A percentile compares a stretch with the other conserved stretches of the same genome.
phyloP scores from a whole-genome alignment of 2,797 vertebrate genomes.

The Rhabdophis nuchalis region DNA sequence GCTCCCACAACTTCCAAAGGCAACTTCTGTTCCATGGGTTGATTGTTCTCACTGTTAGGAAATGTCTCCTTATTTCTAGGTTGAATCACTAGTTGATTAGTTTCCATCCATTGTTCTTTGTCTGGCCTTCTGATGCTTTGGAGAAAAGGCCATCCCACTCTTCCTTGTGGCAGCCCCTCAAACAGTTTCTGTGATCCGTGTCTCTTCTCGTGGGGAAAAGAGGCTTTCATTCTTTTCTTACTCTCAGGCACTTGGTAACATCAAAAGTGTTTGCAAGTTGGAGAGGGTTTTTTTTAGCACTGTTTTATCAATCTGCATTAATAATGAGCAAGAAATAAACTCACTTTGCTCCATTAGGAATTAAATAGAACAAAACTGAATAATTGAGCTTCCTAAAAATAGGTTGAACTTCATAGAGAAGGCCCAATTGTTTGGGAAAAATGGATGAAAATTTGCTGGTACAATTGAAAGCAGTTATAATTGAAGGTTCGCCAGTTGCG shows the following conservation, averaged over 20 bases:
- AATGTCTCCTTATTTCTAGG: too few species aligned
- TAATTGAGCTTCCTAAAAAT: not conserved
- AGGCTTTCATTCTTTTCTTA: not conserved
- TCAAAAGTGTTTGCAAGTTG: not conserved
- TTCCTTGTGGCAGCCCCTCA: too few species aligned
- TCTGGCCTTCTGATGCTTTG: too few species aligned
- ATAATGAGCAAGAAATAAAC: not conserved
- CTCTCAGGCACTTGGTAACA: not conserved
- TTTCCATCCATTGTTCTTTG: too few species aligned
- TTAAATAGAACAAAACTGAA: not conserved
- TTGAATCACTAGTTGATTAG: too few species aligned
- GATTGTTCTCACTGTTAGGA: too few species aligned
- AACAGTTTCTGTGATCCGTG: not conserved
- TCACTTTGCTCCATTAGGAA: not conserved
- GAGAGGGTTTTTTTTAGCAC: not conserved
- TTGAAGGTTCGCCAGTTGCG: too few species aligned
- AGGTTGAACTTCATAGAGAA: too few species aligned
- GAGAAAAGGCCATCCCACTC: accelerated
- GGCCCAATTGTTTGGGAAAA: not conserved
- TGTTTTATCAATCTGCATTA: not conserved
- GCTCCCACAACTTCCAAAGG: too few species aligned
- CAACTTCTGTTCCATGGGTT: too few species aligned
- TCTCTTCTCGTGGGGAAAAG: not conserved
- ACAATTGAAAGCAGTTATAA: not conserved
- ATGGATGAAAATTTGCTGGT: not conserved